A percentile compares a stretch with the other conserved stretches of the same genome.
Evolutionary conservation across 2,888 invertebrate genomes (phyloP).

Genomic region (Phlogophora meticulosa): DNA sequence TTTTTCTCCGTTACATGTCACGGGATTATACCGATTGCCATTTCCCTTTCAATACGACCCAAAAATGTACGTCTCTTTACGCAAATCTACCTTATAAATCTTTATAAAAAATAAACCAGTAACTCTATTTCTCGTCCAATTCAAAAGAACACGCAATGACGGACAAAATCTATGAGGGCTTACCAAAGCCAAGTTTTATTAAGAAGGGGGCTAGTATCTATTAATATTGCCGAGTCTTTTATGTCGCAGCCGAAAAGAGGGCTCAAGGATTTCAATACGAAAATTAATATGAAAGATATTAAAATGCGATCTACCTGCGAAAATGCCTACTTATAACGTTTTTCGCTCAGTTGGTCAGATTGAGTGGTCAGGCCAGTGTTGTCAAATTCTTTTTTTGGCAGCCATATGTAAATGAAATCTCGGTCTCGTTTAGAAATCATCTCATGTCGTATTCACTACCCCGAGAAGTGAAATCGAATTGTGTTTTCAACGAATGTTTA

Average conservation of each 20-base stretch:
- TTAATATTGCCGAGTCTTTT: slow-evolving; percentile 19
- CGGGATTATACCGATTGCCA: not conserved
- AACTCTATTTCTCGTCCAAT: slow-evolving; percentile 12
- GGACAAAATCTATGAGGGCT: slow-evolving; percentile 10
- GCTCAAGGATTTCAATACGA: slow-evolving; percentile 20
- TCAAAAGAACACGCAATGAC: slow-evolving; percentile 8
- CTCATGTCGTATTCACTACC: slow-evolving; percentile 18
- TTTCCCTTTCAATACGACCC: slow-evolving; percentile 1
- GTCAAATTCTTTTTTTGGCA: slow-evolving; percentile 16
- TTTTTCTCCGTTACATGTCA: not conserved
- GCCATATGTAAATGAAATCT: slow-evolving; percentile 27
- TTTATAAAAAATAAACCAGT: slow-evolving; percentile 1
- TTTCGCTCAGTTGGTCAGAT: slow-evolving; percentile 24
- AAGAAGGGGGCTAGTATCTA: slow-evolving; percentile 19
- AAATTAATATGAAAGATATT: slow-evolving; percentile 37
- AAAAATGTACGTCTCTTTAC: not conserved
- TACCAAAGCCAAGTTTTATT: slow-evolving; percentile 33
- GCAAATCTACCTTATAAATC: not conserved
- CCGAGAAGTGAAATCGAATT: slow-evolving; percentile 31
- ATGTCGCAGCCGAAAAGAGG: slow-evolving; percentile 20
- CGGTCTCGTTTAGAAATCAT: slow-evolving; percentile 14
- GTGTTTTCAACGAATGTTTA: slow-evolving; percentile 4
- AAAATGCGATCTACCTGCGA: slow-evolving; percentile 28
- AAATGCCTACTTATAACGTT: slow-evolving; percentile 6
- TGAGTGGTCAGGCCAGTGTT: slow-evolving; percentile 8